Evolutionary conservation across 2,113 vertebrate species (phyloP), one percentile per base, ranked within the genome.

Genomic region (Lophochroa leadbeateri): DNA sequence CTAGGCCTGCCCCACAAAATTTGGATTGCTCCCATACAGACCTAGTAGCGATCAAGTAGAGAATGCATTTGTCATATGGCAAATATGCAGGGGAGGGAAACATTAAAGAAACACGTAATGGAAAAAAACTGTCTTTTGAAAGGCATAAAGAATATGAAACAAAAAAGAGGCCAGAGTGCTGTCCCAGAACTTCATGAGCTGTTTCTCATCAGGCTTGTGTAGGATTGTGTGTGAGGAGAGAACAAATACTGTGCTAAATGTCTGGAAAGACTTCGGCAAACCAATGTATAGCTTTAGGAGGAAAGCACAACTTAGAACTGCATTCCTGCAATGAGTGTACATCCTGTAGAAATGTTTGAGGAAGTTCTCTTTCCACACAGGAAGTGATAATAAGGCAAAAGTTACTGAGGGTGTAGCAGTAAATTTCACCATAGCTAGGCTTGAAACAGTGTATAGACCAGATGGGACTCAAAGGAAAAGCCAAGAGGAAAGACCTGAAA

Each of bases 61-160:
- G 39, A 92, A 89, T 71, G 50, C 69, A 44, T 94, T 83, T 92
- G 29, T 94, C 95, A 92, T 85, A 50, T 2, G 52, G 77, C 71
- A 94, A 94, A 78, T 86, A 92, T 60, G 69, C 0, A 0, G 86
- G 65, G 50, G 80, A 78, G 35, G 69, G 52, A 94, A 86, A 52
- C 61, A 68, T 86, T 78, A 82, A 86, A 86, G 89, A 94, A 84
- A 39, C 24, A 91, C 80, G 76, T 92, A 90, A 90, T 78, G 83
- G 84, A 58, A 92, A 94, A 92, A 78, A 78, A 10, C 7, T 55
- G n/a, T 78, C 9, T 76, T 35, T 82, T 95, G 74, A 86, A 94
- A 88, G 27, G 39, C 72, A 55, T 81, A 70, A 88, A 86, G 55
- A 95, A 84, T 82, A 86, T 1, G 5, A 86, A 94, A 84, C 46